A percentile compares a stretch with the other conserved stretches of the same genome.
Conservation (phyloP, 2,888 invertebrate genomes). For the Cinara cedri region DNA sequence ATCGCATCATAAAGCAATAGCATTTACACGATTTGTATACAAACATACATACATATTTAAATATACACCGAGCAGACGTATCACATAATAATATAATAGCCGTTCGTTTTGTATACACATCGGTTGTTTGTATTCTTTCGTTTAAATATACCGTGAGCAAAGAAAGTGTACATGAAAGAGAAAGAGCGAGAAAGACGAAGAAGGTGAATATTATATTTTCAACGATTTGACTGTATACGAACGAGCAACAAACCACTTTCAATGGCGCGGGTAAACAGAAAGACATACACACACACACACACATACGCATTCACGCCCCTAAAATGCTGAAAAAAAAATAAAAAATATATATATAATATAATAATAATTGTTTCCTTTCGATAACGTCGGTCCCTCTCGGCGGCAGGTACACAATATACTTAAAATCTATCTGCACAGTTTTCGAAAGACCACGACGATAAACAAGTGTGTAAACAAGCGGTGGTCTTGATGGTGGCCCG, state of each 20-base stretch:
- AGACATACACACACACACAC: too few species aligned
- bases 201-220: too few species aligned
- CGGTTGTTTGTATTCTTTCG: background rate
- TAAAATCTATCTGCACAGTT: background rate
- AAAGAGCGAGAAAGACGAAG: background rate
- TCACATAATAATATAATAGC: slow-evolving; percentile 7
- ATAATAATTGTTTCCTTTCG: slow-evolving; percentile 22
- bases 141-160: background rate
- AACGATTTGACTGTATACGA: too few species aligned
- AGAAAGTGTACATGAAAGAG: background rate
- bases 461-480: background rate
- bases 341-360: too few species aligned
- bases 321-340: slow-evolving; percentile 3
- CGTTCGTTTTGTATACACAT: slow-evolving; percentile 7
- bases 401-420: background rate
- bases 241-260: too few species aligned
- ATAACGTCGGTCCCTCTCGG: slow-evolving; percentile 6
- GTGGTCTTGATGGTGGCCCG: background rate
- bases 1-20: background rate
- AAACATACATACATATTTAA: too few species aligned
- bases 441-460: slow-evolving; percentile 21
- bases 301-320: background rate
- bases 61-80: background rate
- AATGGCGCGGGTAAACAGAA: background rate
- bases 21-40: slow-evolving; percentile 34